Evolutionary conservation across 1,140 invertebrate species (phyloP), one percentile per base, ranked within the genome.

Genomic region (Mizuhopecten yessoensis): DNA sequence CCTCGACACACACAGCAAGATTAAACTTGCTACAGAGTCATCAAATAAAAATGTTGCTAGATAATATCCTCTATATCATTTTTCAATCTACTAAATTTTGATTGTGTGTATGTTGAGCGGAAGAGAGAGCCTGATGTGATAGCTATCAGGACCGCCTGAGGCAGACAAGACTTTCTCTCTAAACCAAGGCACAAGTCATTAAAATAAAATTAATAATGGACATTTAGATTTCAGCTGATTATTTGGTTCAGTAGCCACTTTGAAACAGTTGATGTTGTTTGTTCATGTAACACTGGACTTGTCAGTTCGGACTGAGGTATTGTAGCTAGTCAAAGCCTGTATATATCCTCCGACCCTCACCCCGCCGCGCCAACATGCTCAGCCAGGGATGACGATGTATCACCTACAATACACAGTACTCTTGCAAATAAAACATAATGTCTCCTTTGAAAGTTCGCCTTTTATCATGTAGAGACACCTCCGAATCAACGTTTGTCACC

Each of bases 21-120:
- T 75, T 5, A 75, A 75, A 75, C 57, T 75, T 75, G 57, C 57
- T 75, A 49, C 45, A 75, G 57, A 75, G 57, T 75, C 57, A 75
- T 75, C 57, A 75, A 75, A 75, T 75, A 75, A 75, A 75, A 75
- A 75, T 75, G 57, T 75, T 75, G 29, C 1, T 29, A 75, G 57
- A 75, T 75, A 75, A 75, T 75, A 75, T 75, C 57, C 57, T 75
- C 57, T 75, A 75, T 75, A 75, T 75, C 57, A 75, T 75, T 75
- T 75, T 75, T 75, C 57, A 75, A 75, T 75, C 57, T 75, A 75
- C 57, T 75, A 75, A 75, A 75, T 75, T 75, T 75, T 75, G 57
- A 75, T 75, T 75, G 57, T 75, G 57, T 75, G 29, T 75, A 75
- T 75, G 57, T 75, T 23, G 57, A 75, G 57, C 57, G 57, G 57